phyloP scores from a whole-genome alignment of 2,888 invertebrate genomes.

The Tupiocoris notatus region DNA sequence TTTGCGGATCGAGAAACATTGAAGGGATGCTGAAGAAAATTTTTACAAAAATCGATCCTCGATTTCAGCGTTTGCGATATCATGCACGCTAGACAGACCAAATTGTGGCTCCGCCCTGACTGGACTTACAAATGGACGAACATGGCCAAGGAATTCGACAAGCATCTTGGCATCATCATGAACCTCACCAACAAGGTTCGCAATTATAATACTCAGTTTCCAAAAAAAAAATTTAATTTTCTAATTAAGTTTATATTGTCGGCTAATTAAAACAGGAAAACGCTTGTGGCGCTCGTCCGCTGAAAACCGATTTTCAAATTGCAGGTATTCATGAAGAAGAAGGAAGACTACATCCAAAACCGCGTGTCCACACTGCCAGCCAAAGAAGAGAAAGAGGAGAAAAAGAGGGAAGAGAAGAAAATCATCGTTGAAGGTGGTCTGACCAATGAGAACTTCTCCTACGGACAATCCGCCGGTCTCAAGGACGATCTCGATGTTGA shows the following conservation, averaged over 20 bases:
- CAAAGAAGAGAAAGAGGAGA: constrained; percentile 53
- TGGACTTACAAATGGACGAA: constrained; percentile 60
- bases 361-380: constrained; percentile 57
- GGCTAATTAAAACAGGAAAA: not conserved
- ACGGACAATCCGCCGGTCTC: constrained; percentile 69
- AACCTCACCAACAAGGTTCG: constrained; percentile 72
- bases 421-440: constrained; percentile 22
- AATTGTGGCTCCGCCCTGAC: constrained; percentile 74
- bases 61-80: constrained; percentile 75
- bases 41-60: too few relatives aligned
- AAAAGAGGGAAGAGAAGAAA: constrained; percentile 52
- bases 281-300: not conserved
- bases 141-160: constrained; percentile 42
- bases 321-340: constrained; percentile 69
- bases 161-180: constrained; percentile 41
- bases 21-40: too few relatives aligned
- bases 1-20: too few relatives aligned
- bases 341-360: constrained; percentile 69
- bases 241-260: not conserved
- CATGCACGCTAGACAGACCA: constrained; percentile 76
- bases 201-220: constrained; percentile 14
- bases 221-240: not conserved
- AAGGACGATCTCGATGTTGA: constrained; percentile 81
- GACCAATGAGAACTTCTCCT: constrained; percentile 55
- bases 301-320: not conserved